These are phyloP conservation scores for Helicorthomorpha holstii DNA, from an alignment of 1,140 invertebrate genomes.

Conservation along the genomic window DNA sequence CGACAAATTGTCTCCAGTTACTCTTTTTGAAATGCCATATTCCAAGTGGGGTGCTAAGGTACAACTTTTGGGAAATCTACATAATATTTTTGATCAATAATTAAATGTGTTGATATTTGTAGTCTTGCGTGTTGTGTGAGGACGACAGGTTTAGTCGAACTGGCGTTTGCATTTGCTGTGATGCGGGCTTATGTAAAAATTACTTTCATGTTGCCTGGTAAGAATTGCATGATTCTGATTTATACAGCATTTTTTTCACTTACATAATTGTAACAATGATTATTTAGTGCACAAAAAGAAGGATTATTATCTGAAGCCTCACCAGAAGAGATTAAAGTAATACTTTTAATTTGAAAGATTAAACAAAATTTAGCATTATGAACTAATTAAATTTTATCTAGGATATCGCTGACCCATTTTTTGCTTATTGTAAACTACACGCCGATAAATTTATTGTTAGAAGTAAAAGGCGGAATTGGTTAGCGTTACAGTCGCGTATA, in stretches of 20 bases:
- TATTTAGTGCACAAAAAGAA: slow-evolving; percentile 69
- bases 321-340: slow-evolving; percentile 52
- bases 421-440: slow-evolving; percentile 86
- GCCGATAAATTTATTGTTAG: slow-evolving; percentile 45
- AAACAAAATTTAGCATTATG: too few relatives aligned
- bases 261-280: not conserved
- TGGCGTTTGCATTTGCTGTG: slow-evolving; percentile 89
- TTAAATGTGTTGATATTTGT: not conserved
- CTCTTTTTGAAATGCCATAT: slow-evolving; percentile 89
- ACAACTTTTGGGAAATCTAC: slow-evolving; percentile 1
- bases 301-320: slow-evolving; percentile 83
- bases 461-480: slow-evolving; percentile 51
- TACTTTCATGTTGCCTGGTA: slow-evolving; percentile 97
- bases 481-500: slow-evolving; percentile 66
- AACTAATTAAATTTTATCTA: too few relatives aligned
- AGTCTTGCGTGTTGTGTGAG: slow-evolving; percentile 62
- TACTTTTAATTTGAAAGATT: too few relatives aligned
- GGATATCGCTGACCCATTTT: slow-evolving; percentile 91
- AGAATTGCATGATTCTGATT: slow-evolving; percentile 8
- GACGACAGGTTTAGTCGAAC: slow-evolving; percentile 70
- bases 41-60: slow-evolving; percentile 80
- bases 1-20: slow-evolving; percentile 44
- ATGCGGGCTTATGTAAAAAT: slow-evolving; percentile 92
- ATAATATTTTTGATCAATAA: slow-evolving; percentile 5
- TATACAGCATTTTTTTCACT: not conserved